Percentiles rank a stretch among this genome's conserved stretches.
Evolutionary conservation across 1,140 invertebrate genomes (phyloP).

Genomic region (Ceratina japonica): DNA sequence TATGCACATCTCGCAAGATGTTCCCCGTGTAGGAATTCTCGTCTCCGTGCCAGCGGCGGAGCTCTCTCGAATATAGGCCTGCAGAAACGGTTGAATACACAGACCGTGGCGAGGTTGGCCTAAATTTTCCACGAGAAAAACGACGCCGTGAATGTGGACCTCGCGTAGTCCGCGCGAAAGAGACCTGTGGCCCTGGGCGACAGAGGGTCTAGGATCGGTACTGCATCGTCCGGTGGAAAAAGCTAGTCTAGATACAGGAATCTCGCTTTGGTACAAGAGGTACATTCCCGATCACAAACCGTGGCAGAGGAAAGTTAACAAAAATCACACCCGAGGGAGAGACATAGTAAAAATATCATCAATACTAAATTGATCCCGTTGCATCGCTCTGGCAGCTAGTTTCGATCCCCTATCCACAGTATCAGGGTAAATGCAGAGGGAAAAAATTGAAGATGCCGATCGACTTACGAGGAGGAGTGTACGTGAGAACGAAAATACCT

Average conservation of each 20-base stretch:
- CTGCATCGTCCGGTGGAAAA: neutral
- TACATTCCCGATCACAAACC: too few species aligned
- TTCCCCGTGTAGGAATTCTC: too few species aligned
- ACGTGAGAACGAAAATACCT: slow-evolving; percentile 45
- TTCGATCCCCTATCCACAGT: too few species aligned
- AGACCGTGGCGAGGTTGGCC: slow-evolving; percentile 33
- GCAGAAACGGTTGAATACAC: slow-evolving; percentile 45
- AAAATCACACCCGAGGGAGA: too few species aligned
- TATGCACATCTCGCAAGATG: too few species aligned
- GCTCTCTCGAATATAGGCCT: neutral
- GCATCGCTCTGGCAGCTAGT: too few species aligned
- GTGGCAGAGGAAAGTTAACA: too few species aligned
- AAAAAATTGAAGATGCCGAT: too few species aligned
- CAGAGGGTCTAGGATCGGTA: slow-evolving; percentile 42
- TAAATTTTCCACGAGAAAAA: slow-evolving; percentile 52
- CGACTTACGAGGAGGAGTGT: too few species aligned
- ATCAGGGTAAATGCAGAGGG: too few species aligned
- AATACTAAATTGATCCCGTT: too few species aligned
- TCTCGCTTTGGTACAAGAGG: neutral
- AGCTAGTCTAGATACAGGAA: neutral
- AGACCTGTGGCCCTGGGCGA: slow-evolving; percentile 32
- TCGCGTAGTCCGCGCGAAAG: slow-evolving; percentile 16
- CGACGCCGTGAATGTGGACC: neutral
- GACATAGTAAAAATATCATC: too few species aligned
- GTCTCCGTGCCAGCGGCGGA: neutral